Evolutionary conservation across 2,888 invertebrate genomes (phyloP).

Genomic region (Drosophila cracens): DNA sequence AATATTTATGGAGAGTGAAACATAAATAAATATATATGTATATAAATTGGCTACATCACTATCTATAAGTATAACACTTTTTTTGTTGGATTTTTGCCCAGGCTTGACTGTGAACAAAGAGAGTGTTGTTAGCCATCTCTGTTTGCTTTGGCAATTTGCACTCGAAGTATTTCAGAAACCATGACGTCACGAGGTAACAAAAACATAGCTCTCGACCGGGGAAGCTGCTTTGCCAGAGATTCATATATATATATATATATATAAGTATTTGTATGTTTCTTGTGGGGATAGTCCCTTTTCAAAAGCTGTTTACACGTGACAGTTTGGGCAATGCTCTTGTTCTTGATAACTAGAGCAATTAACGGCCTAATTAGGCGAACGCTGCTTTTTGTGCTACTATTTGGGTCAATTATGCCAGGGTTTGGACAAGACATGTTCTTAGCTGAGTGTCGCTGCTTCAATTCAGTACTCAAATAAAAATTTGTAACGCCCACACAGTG

Average conservation of each 20-base stretch:
- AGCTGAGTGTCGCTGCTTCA: constrained; percentile 24
- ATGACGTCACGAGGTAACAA: constrained; percentile 30
- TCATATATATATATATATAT: background rate
- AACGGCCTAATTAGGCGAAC: constrained; percentile 8
- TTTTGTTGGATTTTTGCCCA: background rate
- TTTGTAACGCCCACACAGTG: constrained; percentile 31
- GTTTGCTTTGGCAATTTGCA: constrained; percentile 8
- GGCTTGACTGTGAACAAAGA: background rate
- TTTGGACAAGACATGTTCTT: constrained; percentile 30
- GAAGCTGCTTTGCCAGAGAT: constrained; percentile 2
- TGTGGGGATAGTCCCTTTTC: background rate
- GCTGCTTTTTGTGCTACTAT: constrained; percentile 18
- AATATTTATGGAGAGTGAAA: background rate
- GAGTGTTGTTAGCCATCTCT: background rate
- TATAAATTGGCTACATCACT: background rate
- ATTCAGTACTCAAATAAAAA: constrained; percentile 14
- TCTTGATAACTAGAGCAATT: constrained; percentile 37
- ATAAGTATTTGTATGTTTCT: background rate
- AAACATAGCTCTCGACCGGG: background rate
- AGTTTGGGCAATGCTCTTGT: constrained; percentile 33
- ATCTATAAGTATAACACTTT: background rate
- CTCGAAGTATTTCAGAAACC: background rate
- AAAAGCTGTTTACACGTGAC: constrained; percentile 22
- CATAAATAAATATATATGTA: background rate
- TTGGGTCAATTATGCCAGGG: constrained; percentile 51